Percentiles rank a stretch among this genome's conserved stretches.
Evolutionary conservation across 2,797 vertebrate genomes (phyloP).

Genomic region (Antennarius maculatus): DNA sequence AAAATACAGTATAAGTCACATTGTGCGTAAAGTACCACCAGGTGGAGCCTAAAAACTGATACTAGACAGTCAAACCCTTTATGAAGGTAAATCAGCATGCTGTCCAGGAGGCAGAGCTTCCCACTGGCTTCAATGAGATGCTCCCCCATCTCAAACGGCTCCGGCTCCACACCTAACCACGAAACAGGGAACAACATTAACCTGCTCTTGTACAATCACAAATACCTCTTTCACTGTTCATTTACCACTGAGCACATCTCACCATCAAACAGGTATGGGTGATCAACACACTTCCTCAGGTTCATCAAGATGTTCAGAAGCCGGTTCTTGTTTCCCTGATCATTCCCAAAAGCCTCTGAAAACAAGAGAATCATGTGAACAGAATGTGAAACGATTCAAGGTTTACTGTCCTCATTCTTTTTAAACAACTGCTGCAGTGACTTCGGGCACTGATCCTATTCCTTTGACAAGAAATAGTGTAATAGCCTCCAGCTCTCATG

Average conservation of each 20-base stretch:
- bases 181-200: neutral
- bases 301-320: slow-evolving; percentile 91
- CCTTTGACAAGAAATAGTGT: too few relatives aligned
- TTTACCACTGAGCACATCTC: slow-evolving; percentile 48
- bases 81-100: slow-evolving; percentile 84
- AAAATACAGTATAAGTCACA: neutral
- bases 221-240: neutral
- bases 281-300: slow-evolving; percentile 92
- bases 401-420: neutral
- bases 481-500: too few relatives aligned
- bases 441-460: too few relatives aligned
- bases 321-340: slow-evolving; percentile 80
- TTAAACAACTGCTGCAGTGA: too few relatives aligned
- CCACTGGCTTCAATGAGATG: slow-evolving; percentile 93
- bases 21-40: slow-evolving; percentile 23
- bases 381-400: neutral
- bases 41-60: slow-evolving; percentile 25
- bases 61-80: slow-evolving; percentile 73
- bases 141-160: slow-evolving; percentile 93
- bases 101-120: slow-evolving; percentile 90
- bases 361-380: slow-evolving; percentile 29
- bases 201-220: neutral
- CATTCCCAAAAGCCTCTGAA: slow-evolving; percentile 88
- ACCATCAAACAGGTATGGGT: slow-evolving; percentile 95
- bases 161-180: slow-evolving; percentile 90